Base-by-base conservation (phyloP, 1,140 invertebrate species). In the Goniozus legneri region DNA sequence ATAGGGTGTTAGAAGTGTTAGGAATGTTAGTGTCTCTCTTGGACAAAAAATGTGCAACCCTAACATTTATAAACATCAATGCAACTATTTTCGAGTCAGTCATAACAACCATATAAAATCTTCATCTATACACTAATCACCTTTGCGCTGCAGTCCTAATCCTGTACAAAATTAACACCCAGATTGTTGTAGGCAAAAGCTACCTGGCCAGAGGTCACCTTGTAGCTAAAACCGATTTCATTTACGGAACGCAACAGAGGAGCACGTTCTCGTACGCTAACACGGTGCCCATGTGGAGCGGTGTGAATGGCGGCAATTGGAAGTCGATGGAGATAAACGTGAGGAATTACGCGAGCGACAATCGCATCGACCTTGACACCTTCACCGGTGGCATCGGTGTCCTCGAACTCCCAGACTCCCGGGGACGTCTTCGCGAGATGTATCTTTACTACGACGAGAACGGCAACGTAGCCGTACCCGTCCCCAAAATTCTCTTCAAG, bases 261-360 rank as follows among this genome's bases (percentile, higher is more conserved):
- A 69, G 81, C 12, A 82, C 82, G 3, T 85, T 84, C 65, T 79
- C 79, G 53, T 86, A 81, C 60, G 77, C 82, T 13, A 86, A 86
- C 58, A 77, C 72, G 7, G 81, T 56, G 14, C 50, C 54, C 1
- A 52, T 55, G 56, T 86, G 83, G 84, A 81, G 85, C 47, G 75
- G 72, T 4, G 81, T 85, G 50, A 85, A 85, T 54, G 79, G 72
- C 40, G 81, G 81, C 33, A 85, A 85, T 64, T 86, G 84, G 83
- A 75, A 76, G 0, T 60, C 57, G 12, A 56, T 79, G 0, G 79
- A 81, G 59, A 59, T 64, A 8, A 68, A 69, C 47, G 51, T 77
- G 0, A 64, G 77, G 33, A 54, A 63, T 10, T 77, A 69, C 47
- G 47, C 59, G 39, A 30, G 19, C 24, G 2, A 60, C 30, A 41